Evolutionary conservation across 2,113 vertebrate genomes (phyloP).

Genomic region (Deroptyus accipitrinus): DNA sequence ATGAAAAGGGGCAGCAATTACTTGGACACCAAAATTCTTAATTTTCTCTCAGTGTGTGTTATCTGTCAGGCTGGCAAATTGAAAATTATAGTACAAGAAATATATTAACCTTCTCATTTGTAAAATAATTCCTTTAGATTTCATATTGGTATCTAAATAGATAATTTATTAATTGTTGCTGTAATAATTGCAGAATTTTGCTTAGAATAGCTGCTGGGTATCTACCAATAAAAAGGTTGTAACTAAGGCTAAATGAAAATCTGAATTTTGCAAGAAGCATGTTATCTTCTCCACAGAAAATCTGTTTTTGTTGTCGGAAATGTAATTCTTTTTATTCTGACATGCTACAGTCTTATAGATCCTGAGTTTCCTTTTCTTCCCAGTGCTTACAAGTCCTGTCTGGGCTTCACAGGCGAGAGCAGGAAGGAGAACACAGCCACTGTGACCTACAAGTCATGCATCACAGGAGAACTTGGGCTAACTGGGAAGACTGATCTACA

Average conservation of each 20-base stretch:
- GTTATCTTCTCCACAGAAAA: neutral
- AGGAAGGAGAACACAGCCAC: neutral
- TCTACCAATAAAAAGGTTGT: neutral
- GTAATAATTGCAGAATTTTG: conserved; percentile 37
- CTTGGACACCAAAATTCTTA: neutral
- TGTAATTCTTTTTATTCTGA: neutral
- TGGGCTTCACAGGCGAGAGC: accelerated
- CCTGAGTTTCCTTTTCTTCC: neutral
- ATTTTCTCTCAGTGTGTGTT: neutral
- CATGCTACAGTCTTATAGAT: neutral
- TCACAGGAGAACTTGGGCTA: neutral
- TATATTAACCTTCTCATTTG: conserved; percentile 50
- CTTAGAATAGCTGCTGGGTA: conserved; percentile 24
- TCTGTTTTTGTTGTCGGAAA: neutral
- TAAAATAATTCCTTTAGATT: conserved; percentile 53
- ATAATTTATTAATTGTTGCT: conserved; percentile 57
- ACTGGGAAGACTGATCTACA: neutral
- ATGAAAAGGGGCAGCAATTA: neutral
- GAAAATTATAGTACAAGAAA: conserved; percentile 13
- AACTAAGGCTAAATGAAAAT: neutral
- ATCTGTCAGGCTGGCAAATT: neutral
- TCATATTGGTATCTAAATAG: conserved; percentile 36
- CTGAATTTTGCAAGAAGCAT: neutral
- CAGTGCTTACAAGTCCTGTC: neutral
- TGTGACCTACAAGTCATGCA: neutral